Evolutionary conservation across 64 coral and sea anemone species (phyloP), one percentile per base, ranked within the genome.

Genomic region (Platygyra sinensis): DNA sequence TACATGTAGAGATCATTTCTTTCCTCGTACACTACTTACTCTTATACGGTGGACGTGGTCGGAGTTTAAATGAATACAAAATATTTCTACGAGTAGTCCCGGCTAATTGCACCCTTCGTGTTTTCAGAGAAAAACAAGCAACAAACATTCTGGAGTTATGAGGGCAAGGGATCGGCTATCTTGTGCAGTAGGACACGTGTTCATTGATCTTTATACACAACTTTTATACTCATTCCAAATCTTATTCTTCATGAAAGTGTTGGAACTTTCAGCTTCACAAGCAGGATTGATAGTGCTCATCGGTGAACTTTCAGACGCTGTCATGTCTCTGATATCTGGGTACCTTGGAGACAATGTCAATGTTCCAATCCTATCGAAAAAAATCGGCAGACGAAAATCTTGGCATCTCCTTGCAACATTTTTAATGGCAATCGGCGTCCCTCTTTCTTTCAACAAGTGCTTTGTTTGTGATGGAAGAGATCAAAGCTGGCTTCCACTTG

Each of bases 141-240:
- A 46, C 42, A 46, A 46, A 8, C 42, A 46, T 46, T 6, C 7
- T 46, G 42, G 42, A 46, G 7, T 46, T 5, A 60, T 65, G 62
- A 18, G 18, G 15, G 20, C 24, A 2, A 71, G 54, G 55, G 24
- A 60, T 28, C 25, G 78, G 24, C n/a, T 86, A 4, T 25, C 82
- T 9, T 71, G 29, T 73, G 82, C 30, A 49, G 33, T 72, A 1
- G 82, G 82, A 30, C 39, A 64, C 18, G 64, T 86, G 6, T 46
- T 86, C 62, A 86, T 71, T 62, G 82, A 86, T 4, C 10, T 86
- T 3, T 86, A 30, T 18, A 32, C 62, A 38, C 62, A 73, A n/a
- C 42, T 46, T 46, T 8, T 46, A 46, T 46, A 7, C 7, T 46
- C 42, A 46, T 46, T 46, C 10, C 71, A 6, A 50, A 39, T 86